Evolutionary conservation across 2,113 vertebrate genomes (phyloP), one percentile per base, ranked within the genome.

Genomic region (Daubentonia madagascariensis): DNA sequence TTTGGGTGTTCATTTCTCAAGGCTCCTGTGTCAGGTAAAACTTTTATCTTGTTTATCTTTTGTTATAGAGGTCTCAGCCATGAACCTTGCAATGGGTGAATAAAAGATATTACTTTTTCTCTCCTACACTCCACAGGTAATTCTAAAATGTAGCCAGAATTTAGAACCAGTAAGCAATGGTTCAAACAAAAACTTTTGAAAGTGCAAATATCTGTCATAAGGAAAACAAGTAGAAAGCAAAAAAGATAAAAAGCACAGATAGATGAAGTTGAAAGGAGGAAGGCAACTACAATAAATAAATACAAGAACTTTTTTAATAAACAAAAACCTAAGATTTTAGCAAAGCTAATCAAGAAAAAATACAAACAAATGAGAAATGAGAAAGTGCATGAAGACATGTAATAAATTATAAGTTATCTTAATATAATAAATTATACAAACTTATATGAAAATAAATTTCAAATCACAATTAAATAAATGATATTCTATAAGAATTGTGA

Each of bases 181-280:
- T 28, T 28, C 35, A 63, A 86, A 87, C 17, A 95, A 91, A 94
- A 96, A 68, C 17, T 79, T 91, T 32, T 30, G 2, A 52, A 87
- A 70, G 37, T 30, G 5, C 68, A 65, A 92, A 93, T 72, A 65
- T 40, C 3, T 94, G 59, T 91, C 7, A 65, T 70, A 59, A 96
- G n/a, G 40, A 94, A 94, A 96, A 84, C 43, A 87, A 70, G 54
- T 25, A 81, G 20, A 85, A 86, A 94, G n/a, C 72, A 96, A 81
- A 96, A 89, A 87, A 73, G 5, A 70, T 43, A 90, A 81, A 81
- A 61, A 76, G 40, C 16, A 92, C 13, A 86, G 48, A 80, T 1
- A 63, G 50, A 61, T 91, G 8, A 85, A 80, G 50, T 43, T 94
- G 32, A 93, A 92, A 90, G 50, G 30, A 93, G 30, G 94, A 90